Evolutionary conservation across 2,888 invertebrate genomes (phyloP).

Genomic region (Hirtodrosophila alboralis): DNA sequence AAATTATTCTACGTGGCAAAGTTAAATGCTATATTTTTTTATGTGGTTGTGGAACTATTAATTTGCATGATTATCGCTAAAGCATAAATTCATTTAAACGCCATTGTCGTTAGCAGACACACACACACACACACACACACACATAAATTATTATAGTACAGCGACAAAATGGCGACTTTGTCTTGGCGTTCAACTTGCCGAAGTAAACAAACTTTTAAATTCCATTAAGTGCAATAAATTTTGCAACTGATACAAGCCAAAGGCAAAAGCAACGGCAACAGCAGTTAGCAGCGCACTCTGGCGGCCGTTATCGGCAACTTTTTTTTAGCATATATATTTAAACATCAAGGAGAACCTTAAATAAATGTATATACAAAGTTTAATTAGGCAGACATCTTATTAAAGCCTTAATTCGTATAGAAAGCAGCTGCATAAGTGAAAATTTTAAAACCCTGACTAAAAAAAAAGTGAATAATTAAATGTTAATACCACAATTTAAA

Average conservation of each 20-base stretch:
- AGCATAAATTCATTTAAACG: conserved; percentile 74
- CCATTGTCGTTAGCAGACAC: conserved; percentile 55
- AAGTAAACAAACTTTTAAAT: conserved; percentile 82
- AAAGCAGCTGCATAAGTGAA: neutral
- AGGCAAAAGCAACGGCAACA: conserved; percentile 14
- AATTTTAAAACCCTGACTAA: too few relatives aligned
- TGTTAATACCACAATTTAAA: too few relatives aligned
- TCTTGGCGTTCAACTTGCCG: conserved; percentile 36
- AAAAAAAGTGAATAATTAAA: too few relatives aligned
- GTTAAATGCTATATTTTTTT: conserved; percentile 22
- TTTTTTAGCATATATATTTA: conserved; percentile 8
- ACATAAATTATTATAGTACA: conserved; percentile 2
- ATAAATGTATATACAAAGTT: conserved; percentile 41
- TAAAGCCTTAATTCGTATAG: conserved; percentile 22
- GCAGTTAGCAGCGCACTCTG: conserved; percentile 48
- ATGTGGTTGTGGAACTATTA: conserved; percentile 67
- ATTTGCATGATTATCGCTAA: conserved; percentile 81
- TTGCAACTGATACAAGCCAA: conserved; percentile 76
- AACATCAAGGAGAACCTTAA: conserved; percentile 31
- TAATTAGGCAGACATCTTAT: conserved; percentile 56
- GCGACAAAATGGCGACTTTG: conserved; percentile 16
- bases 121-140: conserved; percentile 12
- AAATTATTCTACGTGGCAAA: conserved; percentile 39
- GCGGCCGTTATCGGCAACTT: conserved; percentile 37
- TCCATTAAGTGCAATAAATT: conserved; percentile 83